A percentile compares a stretch with the other conserved stretches of the same genome.
phyloP scores from a whole-genome alignment of 2,888 invertebrate genomes.

The Punctoribates punctum region DNA sequence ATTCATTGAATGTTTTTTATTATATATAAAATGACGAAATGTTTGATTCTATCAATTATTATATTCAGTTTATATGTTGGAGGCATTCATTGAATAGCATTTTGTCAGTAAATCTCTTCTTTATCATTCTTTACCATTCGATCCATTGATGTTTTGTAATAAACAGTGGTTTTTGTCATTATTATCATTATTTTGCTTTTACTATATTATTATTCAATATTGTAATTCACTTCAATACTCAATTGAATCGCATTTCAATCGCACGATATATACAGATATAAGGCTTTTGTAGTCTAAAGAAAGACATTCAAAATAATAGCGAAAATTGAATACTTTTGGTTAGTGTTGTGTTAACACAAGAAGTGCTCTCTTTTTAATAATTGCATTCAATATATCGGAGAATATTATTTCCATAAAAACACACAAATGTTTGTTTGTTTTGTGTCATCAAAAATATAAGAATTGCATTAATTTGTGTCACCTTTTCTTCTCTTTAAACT shows the following conservation, averaged over 20 bases:
- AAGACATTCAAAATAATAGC: conserved; percentile 27
- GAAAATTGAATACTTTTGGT: conserved; percentile 25
- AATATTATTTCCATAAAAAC: conserved; percentile 15
- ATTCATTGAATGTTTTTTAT: conserved; percentile 20
- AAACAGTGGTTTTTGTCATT: conserved; percentile 34
- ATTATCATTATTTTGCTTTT: conserved; percentile 28
- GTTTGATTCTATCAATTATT: conserved; percentile 31
- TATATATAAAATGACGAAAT: conserved; percentile 31
- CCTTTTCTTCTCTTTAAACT: not conserved
- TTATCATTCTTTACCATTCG: not conserved
- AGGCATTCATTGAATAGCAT: conserved; percentile 28
- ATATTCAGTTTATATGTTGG: not conserved
- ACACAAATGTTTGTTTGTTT: conserved; percentile 7
- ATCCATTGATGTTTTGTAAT: conserved; percentile 24
- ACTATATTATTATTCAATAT: conserved; percentile 35
- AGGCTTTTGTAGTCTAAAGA: conserved; percentile 8
- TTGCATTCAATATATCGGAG: not conserved
- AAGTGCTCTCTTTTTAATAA: conserved; percentile 28
- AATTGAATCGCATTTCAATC: conserved; percentile 31
- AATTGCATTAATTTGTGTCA: not conserved
- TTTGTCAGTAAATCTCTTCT: conserved; percentile 29
- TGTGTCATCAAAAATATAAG: not conserved
- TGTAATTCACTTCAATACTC: conserved; percentile 23
- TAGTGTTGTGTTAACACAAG: conserved; percentile 22
- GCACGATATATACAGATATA: conserved; percentile 15